Evolutionary conservation across 2,888 invertebrate genomes (phyloP).

Genomic region (Fragum fragum): DNA sequence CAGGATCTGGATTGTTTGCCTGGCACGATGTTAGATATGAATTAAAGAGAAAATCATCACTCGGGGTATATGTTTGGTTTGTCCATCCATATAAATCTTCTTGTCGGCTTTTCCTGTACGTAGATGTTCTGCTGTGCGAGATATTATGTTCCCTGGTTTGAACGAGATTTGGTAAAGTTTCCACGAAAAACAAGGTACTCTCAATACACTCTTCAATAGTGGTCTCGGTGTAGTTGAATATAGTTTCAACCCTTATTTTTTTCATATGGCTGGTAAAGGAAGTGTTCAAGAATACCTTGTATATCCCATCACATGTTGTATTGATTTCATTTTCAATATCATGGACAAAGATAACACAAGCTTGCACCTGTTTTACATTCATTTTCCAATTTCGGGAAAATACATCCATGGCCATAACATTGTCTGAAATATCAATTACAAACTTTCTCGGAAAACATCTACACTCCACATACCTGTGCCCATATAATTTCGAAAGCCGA

Average conservation of each 20-base stretch:
- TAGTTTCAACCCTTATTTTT: conserved; percentile 59
- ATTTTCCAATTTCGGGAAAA: conserved; percentile 23
- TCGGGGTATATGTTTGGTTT: not conserved
- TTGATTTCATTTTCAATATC: conserved; percentile 66
- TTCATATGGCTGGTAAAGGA: conserved; percentile 37
- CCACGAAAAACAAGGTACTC: conserved; percentile 60
- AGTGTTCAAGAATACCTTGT: conserved; percentile 65
- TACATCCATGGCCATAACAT: conserved; percentile 12
- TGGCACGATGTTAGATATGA: conserved; percentile 4
- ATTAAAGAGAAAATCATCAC: not conserved
- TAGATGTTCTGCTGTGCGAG: not conserved
- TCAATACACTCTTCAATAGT: conserved; percentile 64
- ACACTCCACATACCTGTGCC: conserved; percentile 59
- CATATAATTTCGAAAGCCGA: conserved; percentile 50
- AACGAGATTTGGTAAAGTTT: conserved; percentile 58
- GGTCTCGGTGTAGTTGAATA: conserved; percentile 67
- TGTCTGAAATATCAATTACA: conserved; percentile 69
- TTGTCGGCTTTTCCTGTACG: too few species aligned
- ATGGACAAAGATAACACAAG: conserved; percentile 54
- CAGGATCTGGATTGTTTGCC: not conserved
- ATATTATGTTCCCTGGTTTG: not conserved
- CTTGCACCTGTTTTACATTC: conserved; percentile 12
- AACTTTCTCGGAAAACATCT: conserved; percentile 74
- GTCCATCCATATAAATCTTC: not conserved
- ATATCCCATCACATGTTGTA: conserved; percentile 59